These are phyloP conservation scores for Caradrina kadenii DNA, from an alignment of 2,888 invertebrate genomes.

Conservation along the genomic window DNA sequence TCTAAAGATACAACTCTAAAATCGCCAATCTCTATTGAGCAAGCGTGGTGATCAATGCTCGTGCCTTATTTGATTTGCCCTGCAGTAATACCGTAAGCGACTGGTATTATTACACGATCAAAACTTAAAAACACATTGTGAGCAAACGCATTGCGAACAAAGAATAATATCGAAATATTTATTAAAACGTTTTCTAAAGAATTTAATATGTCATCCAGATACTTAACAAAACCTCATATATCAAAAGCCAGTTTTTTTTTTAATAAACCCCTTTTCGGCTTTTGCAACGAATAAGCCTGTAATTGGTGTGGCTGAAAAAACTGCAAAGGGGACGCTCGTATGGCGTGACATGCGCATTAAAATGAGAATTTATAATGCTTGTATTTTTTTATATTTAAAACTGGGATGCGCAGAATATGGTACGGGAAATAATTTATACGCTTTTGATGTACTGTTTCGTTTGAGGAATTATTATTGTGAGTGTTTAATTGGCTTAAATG, in stretches of 20 bases:
- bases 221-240: constrained; percentile 17
- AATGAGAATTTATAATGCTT: constrained; percentile 41
- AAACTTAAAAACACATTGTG: background rate
- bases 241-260: constrained; percentile 45
- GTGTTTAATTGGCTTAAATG: background rate
- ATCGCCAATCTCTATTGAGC: no score
- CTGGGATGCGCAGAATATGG: constrained; percentile 10
- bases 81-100: no score
- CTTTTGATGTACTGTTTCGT: constrained; percentile 12
- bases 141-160: no score
- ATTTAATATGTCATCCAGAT: constrained; percentile 39
- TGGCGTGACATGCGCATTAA: constrained; percentile 35
- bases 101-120: no score
- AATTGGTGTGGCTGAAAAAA: constrained; percentile 55
- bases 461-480: constrained; percentile 4
- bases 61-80: no score
- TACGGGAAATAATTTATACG: constrained; percentile 15
- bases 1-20: no score
- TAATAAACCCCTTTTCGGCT: constrained; percentile 27
- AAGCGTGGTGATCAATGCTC: no score
- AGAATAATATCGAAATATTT: constrained; percentile 3
- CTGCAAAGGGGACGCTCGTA: constrained; percentile 26
- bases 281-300: constrained; percentile 45
- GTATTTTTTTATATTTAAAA: constrained; percentile 24
- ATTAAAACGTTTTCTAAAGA: constrained; percentile 14